Evolutionary conservation across 2,797 vertebrate genomes (phyloP).

Genomic region (Pteronotus mesoamericanus): DNA sequence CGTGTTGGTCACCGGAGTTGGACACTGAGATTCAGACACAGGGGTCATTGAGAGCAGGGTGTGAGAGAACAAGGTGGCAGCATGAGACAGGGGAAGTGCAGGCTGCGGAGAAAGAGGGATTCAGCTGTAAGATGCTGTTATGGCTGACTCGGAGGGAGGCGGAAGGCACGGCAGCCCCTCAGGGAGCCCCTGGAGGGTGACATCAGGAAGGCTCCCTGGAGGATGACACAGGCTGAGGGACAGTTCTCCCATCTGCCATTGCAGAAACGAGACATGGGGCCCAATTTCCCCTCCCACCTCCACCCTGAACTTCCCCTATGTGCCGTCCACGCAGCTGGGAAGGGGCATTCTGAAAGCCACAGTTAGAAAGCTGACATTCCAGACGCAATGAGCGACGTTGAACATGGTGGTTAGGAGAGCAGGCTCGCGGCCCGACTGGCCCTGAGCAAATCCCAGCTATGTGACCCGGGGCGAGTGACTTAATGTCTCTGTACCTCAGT

Average conservation of each 20-base stretch:
- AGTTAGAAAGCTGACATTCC: background rate
- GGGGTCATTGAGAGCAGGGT: background rate
- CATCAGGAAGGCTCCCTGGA: background rate
- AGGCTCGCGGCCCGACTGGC: background rate
- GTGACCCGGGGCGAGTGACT: background rate
- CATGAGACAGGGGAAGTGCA: background rate
- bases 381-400: rapidly evolving
- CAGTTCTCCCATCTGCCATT: background rate
- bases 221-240: background rate
- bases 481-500: background rate
- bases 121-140: background rate
- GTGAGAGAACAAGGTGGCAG: background rate
- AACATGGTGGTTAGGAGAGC: background rate
- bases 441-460: background rate
- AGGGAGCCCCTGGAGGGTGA: background rate
- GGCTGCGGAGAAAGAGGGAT: background rate
- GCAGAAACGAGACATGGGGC: background rate
- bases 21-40: background rate
- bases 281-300: background rate
- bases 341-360: background rate
- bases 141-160: background rate
- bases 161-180: rapidly evolving
- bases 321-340: background rate
- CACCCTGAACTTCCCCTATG: background rate
- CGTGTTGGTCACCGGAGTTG: background rate